Percentiles rank a stretch among this genome's conserved stretches.
Evolutionary conservation across 1,140 invertebrate genomes (phyloP).

Genomic region (Scaptomyza pallida): DNA sequence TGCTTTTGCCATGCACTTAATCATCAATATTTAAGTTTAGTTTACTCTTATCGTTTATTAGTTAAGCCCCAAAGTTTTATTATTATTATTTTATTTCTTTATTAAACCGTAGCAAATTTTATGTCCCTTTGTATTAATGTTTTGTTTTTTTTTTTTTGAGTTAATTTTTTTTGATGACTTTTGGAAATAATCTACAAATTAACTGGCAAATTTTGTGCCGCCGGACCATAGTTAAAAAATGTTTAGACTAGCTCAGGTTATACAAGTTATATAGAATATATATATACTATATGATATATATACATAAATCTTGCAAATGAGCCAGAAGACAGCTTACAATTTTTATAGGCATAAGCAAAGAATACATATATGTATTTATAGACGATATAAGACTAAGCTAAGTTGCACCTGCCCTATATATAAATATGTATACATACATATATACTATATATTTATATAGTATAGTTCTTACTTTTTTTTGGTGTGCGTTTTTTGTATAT

Average conservation of each 20-base stretch:
- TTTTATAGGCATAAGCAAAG: slow-evolving; percentile 25
- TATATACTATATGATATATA: slow-evolving; percentile 27
- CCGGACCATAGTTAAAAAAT: slow-evolving; percentile 79
- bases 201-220: slow-evolving; percentile 44
- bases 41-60: slow-evolving; percentile 18
- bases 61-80: slow-evolving; percentile 6
- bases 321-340: slow-evolving; percentile 18
- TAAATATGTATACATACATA: slow-evolving; percentile 30
- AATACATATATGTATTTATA: slow-evolving; percentile 31
- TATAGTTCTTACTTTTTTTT: slow-evolving; percentile 5
- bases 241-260: slow-evolving; percentile 82
- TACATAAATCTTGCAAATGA: slow-evolving; percentile 29
- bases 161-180: slow-evolving; percentile 3
- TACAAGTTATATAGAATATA: slow-evolving; percentile 46
- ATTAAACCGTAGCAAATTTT: slow-evolving; percentile 47
- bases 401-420: slow-evolving; percentile 28
- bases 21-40: slow-evolving; percentile 2
- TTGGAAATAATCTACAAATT: slow-evolving; percentile 27
- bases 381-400: slow-evolving; percentile 22
- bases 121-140: slow-evolving; percentile 18
- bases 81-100: slow-evolving; percentile 18
- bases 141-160: slow-evolving; percentile 23
- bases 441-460: slow-evolving; percentile 16
- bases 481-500: slow-evolving; percentile 8
- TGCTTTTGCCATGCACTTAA: slow-evolving; percentile 28